These are phyloP conservation scores for Bombycilla garrulus DNA, from an alignment of 2,113 vertebrate genomes.

Conservation along the genomic window DNA sequence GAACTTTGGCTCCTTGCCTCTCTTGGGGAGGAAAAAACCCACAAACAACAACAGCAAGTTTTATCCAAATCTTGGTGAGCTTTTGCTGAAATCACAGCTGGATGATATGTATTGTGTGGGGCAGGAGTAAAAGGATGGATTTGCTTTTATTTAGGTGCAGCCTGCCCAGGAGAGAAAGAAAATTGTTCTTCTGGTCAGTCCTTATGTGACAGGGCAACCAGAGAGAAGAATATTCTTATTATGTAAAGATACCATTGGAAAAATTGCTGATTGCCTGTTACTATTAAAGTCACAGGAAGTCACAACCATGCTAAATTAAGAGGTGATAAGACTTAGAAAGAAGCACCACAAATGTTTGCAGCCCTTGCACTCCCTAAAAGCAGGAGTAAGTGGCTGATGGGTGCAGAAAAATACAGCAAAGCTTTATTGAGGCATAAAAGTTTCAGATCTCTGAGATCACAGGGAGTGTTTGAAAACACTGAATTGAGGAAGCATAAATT, in stretches of 20 bases:
- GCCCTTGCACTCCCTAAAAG: background rate
- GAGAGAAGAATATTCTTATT: slow-evolving; percentile 9
- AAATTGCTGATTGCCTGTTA: slow-evolving; percentile 29
- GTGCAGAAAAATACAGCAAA: background rate
- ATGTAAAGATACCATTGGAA: background rate
- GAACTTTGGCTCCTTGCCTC: slow-evolving; percentile 20
- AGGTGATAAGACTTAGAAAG: background rate
- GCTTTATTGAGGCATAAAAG: background rate
- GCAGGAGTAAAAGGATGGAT: slow-evolving; percentile 33
- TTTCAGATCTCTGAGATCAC: background rate
- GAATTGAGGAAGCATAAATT: background rate
- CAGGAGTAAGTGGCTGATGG: background rate
- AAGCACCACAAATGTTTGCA: background rate
- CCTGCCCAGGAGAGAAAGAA: slow-evolving; percentile 40
- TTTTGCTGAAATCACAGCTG: slow-evolving; percentile 70
- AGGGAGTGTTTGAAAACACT: background rate
- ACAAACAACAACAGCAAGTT: slow-evolving; percentile 30
- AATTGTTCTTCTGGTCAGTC: slow-evolving; percentile 64
- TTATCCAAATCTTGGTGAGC: slow-evolving; percentile 51
- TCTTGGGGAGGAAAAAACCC: background rate
- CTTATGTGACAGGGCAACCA: slow-evolving; percentile 47
- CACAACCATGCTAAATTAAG: background rate
- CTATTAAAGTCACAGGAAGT: slow-evolving; percentile 1
- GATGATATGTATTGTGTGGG: slow-evolving; percentile 34
- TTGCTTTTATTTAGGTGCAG: slow-evolving; percentile 70